Evolutionary conservation across 2,797 vertebrate genomes (phyloP).

Genomic region (Pangasius krempfi): DNA sequence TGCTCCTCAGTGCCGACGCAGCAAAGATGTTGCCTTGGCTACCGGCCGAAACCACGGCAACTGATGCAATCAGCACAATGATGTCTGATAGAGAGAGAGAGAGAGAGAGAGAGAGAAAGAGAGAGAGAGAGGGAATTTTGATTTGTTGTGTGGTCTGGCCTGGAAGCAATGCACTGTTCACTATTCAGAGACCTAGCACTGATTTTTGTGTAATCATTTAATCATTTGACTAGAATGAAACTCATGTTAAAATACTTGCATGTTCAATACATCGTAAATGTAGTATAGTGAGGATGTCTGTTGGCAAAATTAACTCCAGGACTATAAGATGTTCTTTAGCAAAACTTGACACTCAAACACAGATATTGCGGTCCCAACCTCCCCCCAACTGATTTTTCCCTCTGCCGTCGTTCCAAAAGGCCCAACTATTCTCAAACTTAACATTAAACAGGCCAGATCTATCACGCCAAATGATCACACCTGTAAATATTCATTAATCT

Average conservation of each 20-base stretch:
- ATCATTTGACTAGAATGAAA: not conserved
- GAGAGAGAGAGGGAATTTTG: slow-evolving; percentile 24
- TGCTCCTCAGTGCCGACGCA: slow-evolving; percentile 95
- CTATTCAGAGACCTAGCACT: not conserved
- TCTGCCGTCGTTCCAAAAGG: not conserved
- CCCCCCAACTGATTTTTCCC: not conserved
- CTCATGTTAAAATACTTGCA: not conserved
- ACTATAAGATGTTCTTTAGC: not conserved
- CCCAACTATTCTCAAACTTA: not conserved
- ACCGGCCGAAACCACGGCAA: slow-evolving; percentile 97
- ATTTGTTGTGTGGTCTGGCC: not conserved
- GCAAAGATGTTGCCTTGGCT: slow-evolving; percentile 99
- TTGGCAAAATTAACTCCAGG: not conserved
- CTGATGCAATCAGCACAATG: slow-evolving; percentile 96
- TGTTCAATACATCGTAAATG: not conserved
- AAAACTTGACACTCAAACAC: not conserved
- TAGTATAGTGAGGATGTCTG: not conserved
- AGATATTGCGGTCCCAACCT: not conserved
- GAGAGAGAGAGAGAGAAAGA: slow-evolving; percentile 17
- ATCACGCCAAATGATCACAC: not conserved
- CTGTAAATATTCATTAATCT: not conserved
- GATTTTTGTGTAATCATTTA: not conserved
- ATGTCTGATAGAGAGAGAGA: slow-evolving; percentile 80
- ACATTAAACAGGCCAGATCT: not conserved
- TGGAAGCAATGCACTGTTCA: not conserved